Base-by-base conservation (phyloP, 2,797 vertebrate genomes). In the Apogon talboti region DNA sequence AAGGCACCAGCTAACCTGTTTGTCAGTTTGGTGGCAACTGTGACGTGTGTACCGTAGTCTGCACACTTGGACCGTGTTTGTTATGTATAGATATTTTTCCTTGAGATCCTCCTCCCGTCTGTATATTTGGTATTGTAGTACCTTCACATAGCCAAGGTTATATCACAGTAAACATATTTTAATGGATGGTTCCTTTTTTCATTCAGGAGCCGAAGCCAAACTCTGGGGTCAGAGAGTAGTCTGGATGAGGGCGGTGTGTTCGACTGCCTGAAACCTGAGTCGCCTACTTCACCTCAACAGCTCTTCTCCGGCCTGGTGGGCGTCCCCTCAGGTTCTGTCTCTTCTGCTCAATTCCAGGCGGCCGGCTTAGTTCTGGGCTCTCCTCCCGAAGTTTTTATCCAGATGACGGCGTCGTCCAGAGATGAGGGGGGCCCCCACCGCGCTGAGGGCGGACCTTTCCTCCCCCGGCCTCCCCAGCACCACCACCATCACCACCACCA, bases 211-310 rank as follows among this genome's bases (percentile, higher is more conserved):
- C 95, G 97, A 79, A 96, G 93, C 91, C 97, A 98, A 86, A 94
- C 96, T 0, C 91, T 97, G 62, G 96, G 95, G 74, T 95, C 98
- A 0, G 97, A 99, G 87, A 92, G 95, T 60, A 95, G 95, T 11
- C 92, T 96, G 86, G 97, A 98, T 67, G 96, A 97, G 76, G 93
- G 96, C 0, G 95, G 96, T 0, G 96, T 98, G 51, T 99, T 99
- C 2, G 96, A 98, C 85, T 96, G 96, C 80, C 91, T 99, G 78
- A 99, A 99, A 89, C 94, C 96, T 0, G 97, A 98, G 68, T 77
- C 94, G 0, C 83, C 95, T 0, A 14, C 90, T 5, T 95, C 93
- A 37, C 91, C 96, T 0, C 97, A 98, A 58, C 95, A 96, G 62
- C 94, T 99, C 15, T 98, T 98, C 91, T 96, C 97, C 0, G 95